Conservation (phyloP, 2,113 vertebrate genomes). For the Stomatorhinus ivindoensis region DNA sequence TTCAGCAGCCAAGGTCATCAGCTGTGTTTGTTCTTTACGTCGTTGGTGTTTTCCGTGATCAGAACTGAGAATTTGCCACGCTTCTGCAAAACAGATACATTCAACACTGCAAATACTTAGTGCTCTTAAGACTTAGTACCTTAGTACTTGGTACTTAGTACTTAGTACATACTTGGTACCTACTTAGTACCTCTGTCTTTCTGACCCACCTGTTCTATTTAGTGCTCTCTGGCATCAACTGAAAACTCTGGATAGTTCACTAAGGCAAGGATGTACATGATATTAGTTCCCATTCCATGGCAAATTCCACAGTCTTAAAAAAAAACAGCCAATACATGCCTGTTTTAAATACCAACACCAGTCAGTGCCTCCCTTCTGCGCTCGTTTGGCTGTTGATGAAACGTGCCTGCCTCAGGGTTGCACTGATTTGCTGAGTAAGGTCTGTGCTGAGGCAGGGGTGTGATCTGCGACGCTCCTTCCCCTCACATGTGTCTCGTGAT, state of each 20-base stretch:
- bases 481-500: background rate
- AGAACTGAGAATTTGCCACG: constrained; percentile 50
- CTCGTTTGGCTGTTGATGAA: background rate
- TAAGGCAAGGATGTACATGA: background rate
- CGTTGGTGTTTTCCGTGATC: constrained; percentile 53
- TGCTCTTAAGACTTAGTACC: background rate
- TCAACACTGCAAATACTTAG: background rate
- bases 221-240: background rate
- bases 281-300: background rate
- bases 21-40: constrained; percentile 41
- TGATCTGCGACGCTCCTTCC: background rate
- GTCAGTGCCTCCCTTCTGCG: background rate
- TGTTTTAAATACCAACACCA: background rate
- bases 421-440: constrained; percentile 2
- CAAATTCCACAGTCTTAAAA: background rate
- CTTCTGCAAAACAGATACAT: background rate
- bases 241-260: background rate
- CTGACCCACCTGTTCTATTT: background rate
- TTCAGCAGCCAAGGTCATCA: constrained; percentile 50
- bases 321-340: background rate
- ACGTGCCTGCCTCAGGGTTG: background rate
- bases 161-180: background rate
- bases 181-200: background rate
- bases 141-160: background rate
- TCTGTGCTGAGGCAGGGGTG: background rate